Evolutionary conservation across 2,888 invertebrate genomes (phyloP).

Genomic region (Pherbina coryleti): DNA sequence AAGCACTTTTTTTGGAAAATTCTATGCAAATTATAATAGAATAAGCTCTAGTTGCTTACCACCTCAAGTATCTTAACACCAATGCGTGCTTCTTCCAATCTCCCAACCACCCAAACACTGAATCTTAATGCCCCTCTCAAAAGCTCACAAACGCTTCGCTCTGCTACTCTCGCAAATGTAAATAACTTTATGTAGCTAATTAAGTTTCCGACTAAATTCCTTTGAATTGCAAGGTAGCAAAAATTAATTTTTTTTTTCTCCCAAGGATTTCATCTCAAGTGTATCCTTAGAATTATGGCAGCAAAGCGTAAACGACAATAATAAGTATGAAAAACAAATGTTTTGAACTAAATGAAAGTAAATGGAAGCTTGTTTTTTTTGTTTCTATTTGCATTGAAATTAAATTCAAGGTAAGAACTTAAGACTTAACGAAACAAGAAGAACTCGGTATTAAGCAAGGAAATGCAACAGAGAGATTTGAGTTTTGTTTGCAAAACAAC

Average conservation of each 20-base stretch:
- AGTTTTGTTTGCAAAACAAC: not conserved
- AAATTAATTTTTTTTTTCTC: too few relatives aligned
- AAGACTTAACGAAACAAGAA: not conserved
- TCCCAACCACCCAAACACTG: too few relatives aligned
- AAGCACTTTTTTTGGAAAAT: too few relatives aligned
- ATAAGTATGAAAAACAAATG: not conserved
- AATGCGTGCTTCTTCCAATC: too few relatives aligned
- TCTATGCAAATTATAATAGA: too few relatives aligned
- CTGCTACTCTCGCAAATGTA: not conserved
- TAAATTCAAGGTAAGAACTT: not conserved
- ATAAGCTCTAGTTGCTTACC: too few relatives aligned
- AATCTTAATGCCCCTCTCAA: too few relatives aligned
- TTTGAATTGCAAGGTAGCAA: not conserved
- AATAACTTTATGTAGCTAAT: constrained; percentile 16
- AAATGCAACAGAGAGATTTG: not conserved
- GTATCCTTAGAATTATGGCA: not conserved
- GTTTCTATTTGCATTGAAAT: too few relatives aligned
- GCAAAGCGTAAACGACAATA: not conserved
- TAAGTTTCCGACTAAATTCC: constrained; percentile 13
- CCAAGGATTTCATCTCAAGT: not conserved
- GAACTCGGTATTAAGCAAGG: too few relatives aligned
- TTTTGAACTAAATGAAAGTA: not conserved
- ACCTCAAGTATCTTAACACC: too few relatives aligned
- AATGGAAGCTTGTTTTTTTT: too few relatives aligned
- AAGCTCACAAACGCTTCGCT: too few relatives aligned